Percentiles rank a stretch among this genome's conserved stretches.
These are phyloP conservation scores for Brachyalestes nurse DNA, from an alignment of 2,797 vertebrate species.

Conservation along the genomic window DNA sequence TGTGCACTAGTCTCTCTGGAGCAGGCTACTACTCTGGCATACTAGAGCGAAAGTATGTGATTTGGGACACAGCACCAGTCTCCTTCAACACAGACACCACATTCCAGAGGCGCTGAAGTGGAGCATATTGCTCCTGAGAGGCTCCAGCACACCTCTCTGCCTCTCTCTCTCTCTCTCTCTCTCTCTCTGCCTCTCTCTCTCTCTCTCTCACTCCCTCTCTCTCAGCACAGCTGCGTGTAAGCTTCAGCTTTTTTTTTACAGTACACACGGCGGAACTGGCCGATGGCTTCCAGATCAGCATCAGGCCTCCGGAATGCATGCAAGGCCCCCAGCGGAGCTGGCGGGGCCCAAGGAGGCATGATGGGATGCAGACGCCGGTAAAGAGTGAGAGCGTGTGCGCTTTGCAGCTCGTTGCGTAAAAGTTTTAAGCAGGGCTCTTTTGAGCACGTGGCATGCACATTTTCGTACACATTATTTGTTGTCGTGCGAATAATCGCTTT, in stretches of 20 bases:
- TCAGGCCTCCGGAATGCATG: slow-evolving; percentile 80
- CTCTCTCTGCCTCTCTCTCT: neutral
- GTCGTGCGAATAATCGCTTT: slow-evolving; percentile 54
- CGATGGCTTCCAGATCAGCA: slow-evolving; percentile 80
- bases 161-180: neutral
- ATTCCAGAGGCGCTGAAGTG: slow-evolving; percentile 51
- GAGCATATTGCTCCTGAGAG: slow-evolving; percentile 55
- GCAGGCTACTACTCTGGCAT: neutral
- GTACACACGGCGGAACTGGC: slow-evolving; percentile 51
- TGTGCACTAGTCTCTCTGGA: neutral
- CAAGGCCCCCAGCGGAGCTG: slow-evolving; percentile 75
- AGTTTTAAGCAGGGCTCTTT: slow-evolving; percentile 47
- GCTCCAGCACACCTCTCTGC: slow-evolving; percentile 41
- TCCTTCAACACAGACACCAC: slow-evolving; percentile 39
- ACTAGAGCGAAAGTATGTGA: neutral
- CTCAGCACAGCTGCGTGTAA: slow-evolving; percentile 48
- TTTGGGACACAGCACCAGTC: slow-evolving; percentile 6
- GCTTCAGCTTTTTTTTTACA: slow-evolving; percentile 40
- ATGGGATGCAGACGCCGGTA: slow-evolving; percentile 81
- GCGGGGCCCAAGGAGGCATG: slow-evolving; percentile 75
- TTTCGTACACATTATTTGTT: slow-evolving; percentile 50
- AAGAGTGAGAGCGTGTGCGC: slow-evolving; percentile 68
- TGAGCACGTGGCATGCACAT: slow-evolving; percentile 72
- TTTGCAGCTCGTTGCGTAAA: slow-evolving; percentile 71
- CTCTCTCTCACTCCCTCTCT: slow-evolving; percentile 5